phyloP scores from a whole-genome alignment of 2,797 vertebrate genomes.

The Scyliorhinus canicula region DNA sequence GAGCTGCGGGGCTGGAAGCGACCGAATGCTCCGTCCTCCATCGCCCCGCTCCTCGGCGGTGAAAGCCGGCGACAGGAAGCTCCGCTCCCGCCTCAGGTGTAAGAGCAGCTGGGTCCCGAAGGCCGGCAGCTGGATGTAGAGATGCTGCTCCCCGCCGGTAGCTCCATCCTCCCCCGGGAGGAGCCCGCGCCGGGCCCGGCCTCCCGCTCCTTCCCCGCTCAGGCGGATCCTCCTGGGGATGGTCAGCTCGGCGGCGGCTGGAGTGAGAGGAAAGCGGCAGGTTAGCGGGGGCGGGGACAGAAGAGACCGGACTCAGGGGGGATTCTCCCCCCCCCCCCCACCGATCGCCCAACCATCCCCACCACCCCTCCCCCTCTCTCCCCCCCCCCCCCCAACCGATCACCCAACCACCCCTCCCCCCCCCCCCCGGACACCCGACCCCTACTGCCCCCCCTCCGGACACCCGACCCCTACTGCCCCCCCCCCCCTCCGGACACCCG shows the following conservation, averaged over 20 bases:
- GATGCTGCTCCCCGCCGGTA: conserved; percentile 46
- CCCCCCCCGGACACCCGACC: too few species aligned
- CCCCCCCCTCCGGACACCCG: too few species aligned
- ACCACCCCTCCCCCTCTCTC: too few species aligned
- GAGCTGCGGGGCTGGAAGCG: conserved; percentile 46
- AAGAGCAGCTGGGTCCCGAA: conserved; percentile 70
- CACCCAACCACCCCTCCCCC: too few species aligned
- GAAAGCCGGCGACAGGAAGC: conserved; percentile 71
- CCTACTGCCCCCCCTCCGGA: too few species aligned
- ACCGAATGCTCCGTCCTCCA: conserved; percentile 38
- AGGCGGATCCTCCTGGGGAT: background rate
- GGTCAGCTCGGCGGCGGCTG: conserved; percentile 43
- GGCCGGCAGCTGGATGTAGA: conserved; percentile 73
- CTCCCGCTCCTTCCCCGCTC: conserved; percentile 51
- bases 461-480: background rate
- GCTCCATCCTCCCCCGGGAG: conserved; percentile 35
- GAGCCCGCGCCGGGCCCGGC: conserved; percentile 44
- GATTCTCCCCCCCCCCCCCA: conserved; percentile 40
- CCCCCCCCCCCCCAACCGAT: too few species aligned
- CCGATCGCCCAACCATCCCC: too few species aligned
- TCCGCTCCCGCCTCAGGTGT: conserved; percentile 65
- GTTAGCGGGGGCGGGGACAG: conserved; percentile 47
- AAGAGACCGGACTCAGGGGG: conserved; percentile 49
- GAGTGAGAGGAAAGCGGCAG: conserved; percentile 4
- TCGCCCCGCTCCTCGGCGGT: conserved; percentile 63